These are phyloP conservation scores for Stictonetta naevosa DNA, from an alignment of 2,113 vertebrate species.

Conservation along the genomic window DNA sequence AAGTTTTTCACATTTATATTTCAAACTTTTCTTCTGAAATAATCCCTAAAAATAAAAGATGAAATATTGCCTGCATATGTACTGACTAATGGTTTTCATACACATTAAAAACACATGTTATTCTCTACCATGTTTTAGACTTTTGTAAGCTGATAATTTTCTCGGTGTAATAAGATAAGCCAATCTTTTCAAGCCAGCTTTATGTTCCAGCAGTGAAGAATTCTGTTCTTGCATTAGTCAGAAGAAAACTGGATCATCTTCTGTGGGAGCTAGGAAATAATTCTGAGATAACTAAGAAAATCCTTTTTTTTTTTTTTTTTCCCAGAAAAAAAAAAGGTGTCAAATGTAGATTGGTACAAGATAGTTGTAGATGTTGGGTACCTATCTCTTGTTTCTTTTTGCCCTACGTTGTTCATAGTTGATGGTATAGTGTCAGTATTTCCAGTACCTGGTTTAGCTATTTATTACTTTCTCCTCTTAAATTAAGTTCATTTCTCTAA, in stretches of 20 bases:
- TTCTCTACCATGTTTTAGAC: background rate
- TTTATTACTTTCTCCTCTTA: background rate
- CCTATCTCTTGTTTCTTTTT: background rate
- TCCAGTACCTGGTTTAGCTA: background rate
- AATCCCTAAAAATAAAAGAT: background rate
- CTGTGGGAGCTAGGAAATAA: background rate
- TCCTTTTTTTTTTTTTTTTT: background rate
- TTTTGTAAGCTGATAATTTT: slow-evolving; percentile 35
- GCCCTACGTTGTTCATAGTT: background rate
- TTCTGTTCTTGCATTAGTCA: background rate
- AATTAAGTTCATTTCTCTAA: background rate
- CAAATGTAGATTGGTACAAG: background rate
- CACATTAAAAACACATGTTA: background rate
- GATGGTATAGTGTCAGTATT: background rate
- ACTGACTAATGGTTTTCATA: background rate
- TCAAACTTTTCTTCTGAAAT: background rate
- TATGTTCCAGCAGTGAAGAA: slow-evolving; percentile 20
- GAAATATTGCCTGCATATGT: background rate
- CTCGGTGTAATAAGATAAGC: slow-evolving; percentile 30
- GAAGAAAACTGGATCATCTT: background rate
- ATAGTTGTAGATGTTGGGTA: background rate
- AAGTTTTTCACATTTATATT: background rate
- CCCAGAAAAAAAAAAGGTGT: background rate
- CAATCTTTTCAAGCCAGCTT: slow-evolving; percentile 7
- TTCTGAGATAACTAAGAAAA: background rate